Base-by-base conservation (phyloP, 2,797 vertebrate genomes). In the Vultur gryphus region DNA sequence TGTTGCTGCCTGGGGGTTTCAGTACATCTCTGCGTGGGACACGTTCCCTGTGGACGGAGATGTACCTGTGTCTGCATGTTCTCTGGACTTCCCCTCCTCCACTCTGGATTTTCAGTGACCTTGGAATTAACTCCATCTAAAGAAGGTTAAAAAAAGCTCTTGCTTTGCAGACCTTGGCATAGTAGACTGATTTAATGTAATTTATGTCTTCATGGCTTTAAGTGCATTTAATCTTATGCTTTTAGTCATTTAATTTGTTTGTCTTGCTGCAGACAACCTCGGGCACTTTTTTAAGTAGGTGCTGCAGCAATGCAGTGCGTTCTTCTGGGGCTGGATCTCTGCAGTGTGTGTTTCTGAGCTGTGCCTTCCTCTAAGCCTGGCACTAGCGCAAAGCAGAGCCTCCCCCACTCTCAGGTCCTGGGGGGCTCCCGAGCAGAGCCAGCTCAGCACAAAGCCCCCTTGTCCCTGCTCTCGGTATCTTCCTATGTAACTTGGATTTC, bases 401-500 rank as follows among this genome's bases (percentile, higher is more conserved):
- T 14, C 46, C 57, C 43, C 44, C 49, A 2, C 84, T 29, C 39
- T 17, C 14, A 3, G 10, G 25, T 65, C 82, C 72, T 75, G 7
- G 28, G 87, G 80, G 72, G 41, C 16, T 88, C 73, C 71, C 6
- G 1, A 35, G 41, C 70, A 24, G 49, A 79, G 37, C 71, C 73
- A 48, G 33, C 88, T 82, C 82, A 54, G 57, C 72, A 70, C 77
- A 81, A 54, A 83, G 28, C n/a, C 52, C 64, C 78, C 31, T 10
- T 59, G 48, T 61, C 70, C 59, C 46, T 1, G 10, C 59, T n/a
- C 13, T 44, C 37, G 0, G 19, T 49, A 29, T 90, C 76, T 96
- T 84, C n/a, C 87, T 84, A 21, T 23, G 31, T 96, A 48, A 96
- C 84, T 43, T 58, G 80, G 72, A 41, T 88, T 64, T 87, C 83